Conservation (phyloP, 1,140 invertebrate genomes). For the Plectrocnemia conspersa region DNA sequence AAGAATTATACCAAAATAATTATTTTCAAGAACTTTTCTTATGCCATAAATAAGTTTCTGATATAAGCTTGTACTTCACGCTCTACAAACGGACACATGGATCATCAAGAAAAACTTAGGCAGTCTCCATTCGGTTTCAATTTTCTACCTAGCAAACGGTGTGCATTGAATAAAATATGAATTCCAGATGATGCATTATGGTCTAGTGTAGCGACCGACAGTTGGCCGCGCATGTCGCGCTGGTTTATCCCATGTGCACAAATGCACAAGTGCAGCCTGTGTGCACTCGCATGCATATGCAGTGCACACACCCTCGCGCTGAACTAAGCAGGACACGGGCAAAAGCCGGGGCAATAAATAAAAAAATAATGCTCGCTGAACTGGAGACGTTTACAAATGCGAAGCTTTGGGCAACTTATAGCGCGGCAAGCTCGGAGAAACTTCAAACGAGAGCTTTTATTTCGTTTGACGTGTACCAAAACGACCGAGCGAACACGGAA, state of each 20-base stretch:
- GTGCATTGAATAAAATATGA: too few relatives aligned
- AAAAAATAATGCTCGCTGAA: conserved; percentile 29
- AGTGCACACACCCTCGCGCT: too few relatives aligned
- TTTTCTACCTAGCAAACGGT: too few relatives aligned
- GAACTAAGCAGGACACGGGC: conserved; percentile 24
- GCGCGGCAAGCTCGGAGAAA: not conserved
- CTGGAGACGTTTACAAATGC: conserved; percentile 33
- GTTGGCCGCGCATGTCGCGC: conserved; percentile 5
- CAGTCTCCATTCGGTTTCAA: too few relatives aligned
- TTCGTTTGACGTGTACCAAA: conserved; percentile 1
- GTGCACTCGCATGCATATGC: conserved; percentile 25
- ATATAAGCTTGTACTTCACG: too few relatives aligned
- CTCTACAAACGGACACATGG: too few relatives aligned
- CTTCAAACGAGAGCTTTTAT: conserved; percentile 9
- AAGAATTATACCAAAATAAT: too few relatives aligned
- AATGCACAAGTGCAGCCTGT: conserved; percentile 6
- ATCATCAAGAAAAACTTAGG: too few relatives aligned
- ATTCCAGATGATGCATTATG: too few relatives aligned
- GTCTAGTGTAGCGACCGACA: not conserved
- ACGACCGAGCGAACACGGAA: too few relatives aligned
- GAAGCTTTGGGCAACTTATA: conserved; percentile 21
- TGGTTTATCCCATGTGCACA: not conserved
- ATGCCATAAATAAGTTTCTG: too few relatives aligned
- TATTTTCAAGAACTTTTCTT: too few relatives aligned
- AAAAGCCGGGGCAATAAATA: conserved; percentile 29